phyloP scores from a whole-genome alignment of 2,113 vertebrate genomes.

The Chaetorhynchus papuensis region DNA sequence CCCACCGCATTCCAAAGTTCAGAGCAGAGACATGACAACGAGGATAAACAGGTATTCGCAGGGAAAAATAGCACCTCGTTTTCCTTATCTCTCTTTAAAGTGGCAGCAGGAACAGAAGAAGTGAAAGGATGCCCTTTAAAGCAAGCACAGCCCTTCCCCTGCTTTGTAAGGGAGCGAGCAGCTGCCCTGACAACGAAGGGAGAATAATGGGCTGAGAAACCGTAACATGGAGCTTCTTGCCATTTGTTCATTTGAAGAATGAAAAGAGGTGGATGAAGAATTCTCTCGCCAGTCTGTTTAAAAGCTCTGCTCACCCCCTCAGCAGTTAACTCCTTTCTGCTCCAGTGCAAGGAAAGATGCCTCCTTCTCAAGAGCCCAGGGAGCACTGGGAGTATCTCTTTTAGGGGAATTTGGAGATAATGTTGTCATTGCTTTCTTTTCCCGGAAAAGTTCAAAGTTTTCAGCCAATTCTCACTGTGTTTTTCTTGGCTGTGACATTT shows the following conservation, averaged over 20 bases:
- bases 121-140: neutral
- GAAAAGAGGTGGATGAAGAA: neutral
- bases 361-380: neutral
- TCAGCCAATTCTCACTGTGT: neutral
- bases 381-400: rapidly evolving
- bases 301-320: neutral
- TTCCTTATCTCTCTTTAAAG: neutral
- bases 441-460: neutral
- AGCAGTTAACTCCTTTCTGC: neutral
- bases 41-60: neutral
- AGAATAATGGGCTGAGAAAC: neutral
- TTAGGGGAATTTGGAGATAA: neutral
- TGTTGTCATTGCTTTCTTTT: neutral
- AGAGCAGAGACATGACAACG: neutral
- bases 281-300: neutral
- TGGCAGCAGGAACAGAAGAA: neutral
- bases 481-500: neutral
- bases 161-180: neutral
- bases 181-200: neutral
- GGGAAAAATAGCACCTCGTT: neutral
- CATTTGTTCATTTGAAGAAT: neutral
- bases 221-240: rapidly evolving
- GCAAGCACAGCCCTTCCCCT: neutral
- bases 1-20: neutral
- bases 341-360: neutral